phyloP scores from a whole-genome alignment of 2,113 vertebrate genomes.

The Rhinoptilus africanus region DNA sequence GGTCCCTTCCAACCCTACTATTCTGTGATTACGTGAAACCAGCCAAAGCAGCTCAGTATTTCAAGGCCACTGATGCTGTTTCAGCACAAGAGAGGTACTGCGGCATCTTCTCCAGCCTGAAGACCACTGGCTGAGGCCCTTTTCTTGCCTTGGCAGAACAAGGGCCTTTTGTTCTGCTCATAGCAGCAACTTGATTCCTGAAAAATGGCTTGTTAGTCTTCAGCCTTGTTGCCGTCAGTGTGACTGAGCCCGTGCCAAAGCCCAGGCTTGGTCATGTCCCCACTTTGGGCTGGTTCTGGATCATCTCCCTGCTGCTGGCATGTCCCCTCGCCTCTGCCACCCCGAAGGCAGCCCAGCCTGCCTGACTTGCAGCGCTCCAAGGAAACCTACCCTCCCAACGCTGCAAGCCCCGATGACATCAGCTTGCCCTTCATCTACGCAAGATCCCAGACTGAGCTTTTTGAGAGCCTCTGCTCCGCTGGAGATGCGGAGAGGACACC shows the following conservation, averaged over 20 bases:
- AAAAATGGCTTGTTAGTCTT: background rate
- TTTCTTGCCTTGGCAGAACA: background rate
- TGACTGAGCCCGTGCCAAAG: too few species aligned
- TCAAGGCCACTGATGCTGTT: background rate
- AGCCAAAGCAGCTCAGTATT: background rate
- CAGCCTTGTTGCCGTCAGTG: background rate
- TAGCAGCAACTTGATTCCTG: background rate
- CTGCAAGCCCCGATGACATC: fast-evolving
- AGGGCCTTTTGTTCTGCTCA: background rate
- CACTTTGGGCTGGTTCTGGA: background rate
- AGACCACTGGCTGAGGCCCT: background rate
- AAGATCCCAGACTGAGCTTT: background rate
- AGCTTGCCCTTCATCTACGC: background rate
- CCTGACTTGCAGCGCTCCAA: background rate
- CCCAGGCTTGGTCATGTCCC: background rate
- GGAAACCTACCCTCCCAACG: background rate
- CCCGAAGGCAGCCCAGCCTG: background rate
- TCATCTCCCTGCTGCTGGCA: fast-evolving
- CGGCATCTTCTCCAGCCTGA: background rate
- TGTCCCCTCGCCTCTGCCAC: background rate
- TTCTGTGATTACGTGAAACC: too few species aligned
- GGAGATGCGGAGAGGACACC: background rate
- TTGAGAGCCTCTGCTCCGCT: background rate
- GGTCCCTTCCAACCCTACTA: too few species aligned
- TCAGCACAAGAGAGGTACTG: background rate